phyloP scores from a whole-genome alignment of 2,888 invertebrate species.

The Aporophyla lueneburgensis region DNA sequence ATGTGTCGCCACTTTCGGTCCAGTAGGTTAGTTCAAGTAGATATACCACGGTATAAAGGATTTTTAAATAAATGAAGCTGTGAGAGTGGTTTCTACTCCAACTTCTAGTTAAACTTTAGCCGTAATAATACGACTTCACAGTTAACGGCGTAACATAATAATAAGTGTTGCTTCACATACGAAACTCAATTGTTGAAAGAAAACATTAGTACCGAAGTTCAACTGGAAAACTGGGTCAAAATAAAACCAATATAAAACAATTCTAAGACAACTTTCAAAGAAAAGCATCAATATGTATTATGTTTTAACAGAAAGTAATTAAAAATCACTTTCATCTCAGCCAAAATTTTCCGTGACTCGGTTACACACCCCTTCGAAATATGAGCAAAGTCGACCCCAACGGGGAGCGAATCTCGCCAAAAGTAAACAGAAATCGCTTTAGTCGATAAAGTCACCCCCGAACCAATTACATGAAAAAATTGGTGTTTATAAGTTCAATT shows the following conservation, averaged over 20 bases:
- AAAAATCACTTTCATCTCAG: conserved; percentile 39
- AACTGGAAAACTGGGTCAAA: conserved; percentile 13
- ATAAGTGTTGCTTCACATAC: accelerated
- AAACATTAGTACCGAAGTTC: neutral
- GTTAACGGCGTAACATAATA: neutral
- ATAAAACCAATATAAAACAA: conserved; percentile 8
- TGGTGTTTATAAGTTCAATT: conserved; percentile 51
- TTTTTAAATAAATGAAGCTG: neutral
- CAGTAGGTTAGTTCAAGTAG: no score
- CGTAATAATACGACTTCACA: no score
- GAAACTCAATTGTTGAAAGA: neutral
- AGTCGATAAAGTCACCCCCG: conserved; percentile 25
- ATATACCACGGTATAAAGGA: no score
- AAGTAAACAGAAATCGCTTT: conserved; percentile 52
- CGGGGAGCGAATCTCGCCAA: conserved; percentile 24
- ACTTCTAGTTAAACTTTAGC: neutral
- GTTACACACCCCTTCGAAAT: conserved; percentile 18
- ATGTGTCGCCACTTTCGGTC: neutral
- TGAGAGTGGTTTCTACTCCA: no score
- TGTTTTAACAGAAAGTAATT: conserved; percentile 45
- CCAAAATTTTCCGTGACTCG: conserved; percentile 13
- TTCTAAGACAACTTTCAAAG: conserved; percentile 27
- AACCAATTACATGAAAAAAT: conserved; percentile 57
- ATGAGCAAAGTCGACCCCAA: conserved; percentile 29
- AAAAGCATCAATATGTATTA: conserved; percentile 19